These are phyloP conservation scores for Donacobius atricapilla DNA, from an alignment of 2,113 vertebrate genomes.

Conservation along the genomic window DNA sequence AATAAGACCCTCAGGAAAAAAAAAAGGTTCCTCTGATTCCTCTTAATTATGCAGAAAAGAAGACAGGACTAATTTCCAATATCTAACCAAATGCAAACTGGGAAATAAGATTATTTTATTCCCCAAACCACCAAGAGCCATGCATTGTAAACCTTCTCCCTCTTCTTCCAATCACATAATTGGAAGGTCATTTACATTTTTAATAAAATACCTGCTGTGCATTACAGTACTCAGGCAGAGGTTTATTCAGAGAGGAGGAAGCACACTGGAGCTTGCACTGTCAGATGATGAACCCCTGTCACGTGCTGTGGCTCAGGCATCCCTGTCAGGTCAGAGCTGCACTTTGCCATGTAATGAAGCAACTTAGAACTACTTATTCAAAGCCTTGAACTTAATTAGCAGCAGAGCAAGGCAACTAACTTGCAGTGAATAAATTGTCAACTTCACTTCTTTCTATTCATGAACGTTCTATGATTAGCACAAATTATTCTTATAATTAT, in stretches of 20 bases:
- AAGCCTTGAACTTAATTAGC: constrained; percentile 36
- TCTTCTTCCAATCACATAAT: neutral
- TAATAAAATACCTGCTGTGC: neutral
- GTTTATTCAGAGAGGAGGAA: neutral
- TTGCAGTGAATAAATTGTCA: constrained; percentile 10
- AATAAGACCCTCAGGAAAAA: neutral
- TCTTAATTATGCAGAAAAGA: neutral
- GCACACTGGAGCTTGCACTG: neutral
- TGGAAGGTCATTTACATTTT: constrained; percentile 7
- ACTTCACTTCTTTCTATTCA: neutral
- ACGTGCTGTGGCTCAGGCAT: neutral
- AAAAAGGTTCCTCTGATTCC: neutral
- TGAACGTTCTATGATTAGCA: neutral
- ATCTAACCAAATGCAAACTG: neutral
- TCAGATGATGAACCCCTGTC: neutral
- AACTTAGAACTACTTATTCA: constrained; percentile 15
- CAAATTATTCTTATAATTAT: constrained; percentile 37
- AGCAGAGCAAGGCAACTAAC: neutral
- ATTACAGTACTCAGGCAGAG: constrained; percentile 4
- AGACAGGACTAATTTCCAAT: neutral
- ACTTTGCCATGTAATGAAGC: neutral
- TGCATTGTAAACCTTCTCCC: neutral
- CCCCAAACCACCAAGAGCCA: neutral
- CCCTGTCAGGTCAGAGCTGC: neutral
- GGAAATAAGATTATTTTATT: neutral